Evolutionary conservation across 2,113 vertebrate genomes (phyloP), one percentile per base, ranked within the genome.

Genomic region (Actinemys pallida): DNA sequence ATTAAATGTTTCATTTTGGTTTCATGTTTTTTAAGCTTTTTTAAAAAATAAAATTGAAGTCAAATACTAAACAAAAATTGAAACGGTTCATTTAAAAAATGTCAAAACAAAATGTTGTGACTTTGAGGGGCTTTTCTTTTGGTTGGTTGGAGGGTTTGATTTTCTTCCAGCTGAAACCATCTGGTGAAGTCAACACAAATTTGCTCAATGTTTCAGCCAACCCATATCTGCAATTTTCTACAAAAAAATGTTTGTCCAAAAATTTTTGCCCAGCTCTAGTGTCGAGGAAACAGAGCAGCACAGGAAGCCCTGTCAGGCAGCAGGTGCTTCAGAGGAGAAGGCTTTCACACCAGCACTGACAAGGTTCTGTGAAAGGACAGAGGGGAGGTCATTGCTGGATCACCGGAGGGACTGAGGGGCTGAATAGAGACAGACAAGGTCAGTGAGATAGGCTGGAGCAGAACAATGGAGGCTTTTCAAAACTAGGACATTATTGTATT

Each of bases 401-500:
- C 93, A 93, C 65, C 84, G 0, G 0, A 19, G 14, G 72, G 96
- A 42, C 78, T 75, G 3, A 1, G 50, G 62, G 56, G 39, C 62
- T 4, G 9, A 25, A 52, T 81, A 72, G 72, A 91, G 24, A 45
- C 82, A 90, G 54, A 90, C 87, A 3, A 92, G 94, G 94, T 97
- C 96, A 97, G 59, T 84, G 95, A 97, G 96, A 95, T 96, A 42
- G 96, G 75, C 0, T 0, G 11, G 90, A 93, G 81, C 93, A 82
- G 83, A 97, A 95, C 82, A 97, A 95, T 89, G 47, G 82, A 96
- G 90, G 94, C 90, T 96, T 96, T 95, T 83, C 86, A 94, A 97
- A 96, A 89, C 96, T 96, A 96, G 9, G 39, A 24, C 72, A 9
- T 0, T 11, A 96, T 93, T 82, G 0, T 95, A 93, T 92, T 56